Conservation (phyloP, 1,140 invertebrate species). For the Calliphora vicina region DNA sequence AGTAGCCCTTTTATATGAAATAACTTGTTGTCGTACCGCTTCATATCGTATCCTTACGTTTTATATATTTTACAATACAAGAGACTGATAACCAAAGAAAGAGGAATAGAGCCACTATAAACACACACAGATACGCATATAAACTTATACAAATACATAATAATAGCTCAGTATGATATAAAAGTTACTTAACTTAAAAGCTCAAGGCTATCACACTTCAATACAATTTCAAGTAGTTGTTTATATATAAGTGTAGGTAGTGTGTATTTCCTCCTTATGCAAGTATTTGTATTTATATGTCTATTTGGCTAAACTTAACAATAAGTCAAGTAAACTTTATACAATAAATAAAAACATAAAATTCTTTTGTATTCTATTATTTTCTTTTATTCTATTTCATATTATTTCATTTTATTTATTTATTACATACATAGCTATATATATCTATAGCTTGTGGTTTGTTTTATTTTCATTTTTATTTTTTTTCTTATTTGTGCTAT, state of each 20-base stretch:
- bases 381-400: background rate
- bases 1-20: background rate
- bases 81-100: background rate
- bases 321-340: slow-evolving; percentile 1
- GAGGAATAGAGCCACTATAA: background rate
- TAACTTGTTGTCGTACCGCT: background rate
- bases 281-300: background rate
- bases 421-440: background rate
- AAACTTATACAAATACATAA: background rate
- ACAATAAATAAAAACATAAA: slow-evolving; percentile 1
- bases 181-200: background rate
- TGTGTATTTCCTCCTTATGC: background rate
- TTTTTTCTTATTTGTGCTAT: too few species aligned
- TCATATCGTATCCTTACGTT: background rate
- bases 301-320: background rate
- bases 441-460: background rate
- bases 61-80: background rate
- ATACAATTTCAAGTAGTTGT: slow-evolving; percentile 9
- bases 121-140: background rate
- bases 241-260: background rate
- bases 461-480: too few species aligned
- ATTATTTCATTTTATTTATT: background rate
- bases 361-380: background rate
- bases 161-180: background rate
- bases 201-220: background rate